Percentiles rank a stretch among this genome's conserved stretches.
Conservation (phyloP, 1,140 invertebrate genomes). For the Pseudachorutes palmiensis region DNA sequence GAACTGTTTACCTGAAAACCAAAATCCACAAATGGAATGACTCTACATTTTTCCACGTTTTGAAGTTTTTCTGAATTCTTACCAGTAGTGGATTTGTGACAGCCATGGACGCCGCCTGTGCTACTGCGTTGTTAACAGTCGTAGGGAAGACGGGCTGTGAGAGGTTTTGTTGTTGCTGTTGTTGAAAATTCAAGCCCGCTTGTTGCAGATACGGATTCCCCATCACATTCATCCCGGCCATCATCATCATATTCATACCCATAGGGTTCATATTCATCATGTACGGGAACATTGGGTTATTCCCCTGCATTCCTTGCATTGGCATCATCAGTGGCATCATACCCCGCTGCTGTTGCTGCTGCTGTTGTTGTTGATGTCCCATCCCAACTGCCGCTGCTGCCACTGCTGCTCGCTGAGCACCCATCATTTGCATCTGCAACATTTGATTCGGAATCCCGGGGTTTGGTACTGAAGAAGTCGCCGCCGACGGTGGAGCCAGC, state of each 20-base stretch:
- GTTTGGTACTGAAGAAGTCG: constrained; percentile 9
- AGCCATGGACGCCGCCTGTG: constrained; percentile 42
- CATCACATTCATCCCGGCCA: background rate
- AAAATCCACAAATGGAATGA: too few species aligned
- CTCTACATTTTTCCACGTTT: too few species aligned
- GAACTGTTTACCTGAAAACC: background rate
- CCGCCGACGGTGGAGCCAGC: background rate
- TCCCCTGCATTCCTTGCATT: constrained; percentile 10
- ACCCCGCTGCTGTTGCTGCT: background rate
- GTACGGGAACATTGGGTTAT: constrained; percentile 29
- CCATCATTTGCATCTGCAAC: background rate
- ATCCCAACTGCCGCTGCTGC: background rate
- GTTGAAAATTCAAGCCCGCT: background rate
- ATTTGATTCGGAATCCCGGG: constrained; percentile 5
- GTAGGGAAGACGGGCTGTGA: constrained; percentile 32
- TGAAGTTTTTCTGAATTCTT: background rate
- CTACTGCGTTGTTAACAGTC: constrained; percentile 50
- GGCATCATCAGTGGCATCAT: constrained; percentile 26
- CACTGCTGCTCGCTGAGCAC: background rate
- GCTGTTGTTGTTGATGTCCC: too few species aligned
- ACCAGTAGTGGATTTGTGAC: constrained; percentile 22
- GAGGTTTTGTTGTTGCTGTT: constrained; percentile 24
- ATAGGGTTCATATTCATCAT: constrained; percentile 40
- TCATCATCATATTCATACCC: constrained; percentile 19
- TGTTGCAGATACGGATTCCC: background rate